Evolutionary conservation across 2,797 vertebrate species (phyloP).

Genomic region (Momotus momota): DNA sequence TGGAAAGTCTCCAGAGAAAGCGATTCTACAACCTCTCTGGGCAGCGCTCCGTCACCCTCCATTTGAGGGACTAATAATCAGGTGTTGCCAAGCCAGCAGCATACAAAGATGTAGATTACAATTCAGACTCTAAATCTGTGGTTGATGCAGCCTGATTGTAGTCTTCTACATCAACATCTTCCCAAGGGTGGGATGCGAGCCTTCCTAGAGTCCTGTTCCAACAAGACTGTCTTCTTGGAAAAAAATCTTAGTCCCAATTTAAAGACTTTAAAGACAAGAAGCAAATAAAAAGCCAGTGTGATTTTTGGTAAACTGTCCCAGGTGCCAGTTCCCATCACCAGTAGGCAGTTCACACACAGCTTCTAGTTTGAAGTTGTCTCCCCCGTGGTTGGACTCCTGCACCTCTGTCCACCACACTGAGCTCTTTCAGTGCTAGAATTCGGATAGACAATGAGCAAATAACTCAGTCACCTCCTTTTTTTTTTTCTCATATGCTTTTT

Average conservation of each 20-base stretch:
- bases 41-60: too few species aligned
- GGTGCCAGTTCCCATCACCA: background rate
- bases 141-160: background rate
- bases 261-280: background rate
- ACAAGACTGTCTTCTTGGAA: background rate
- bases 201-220: background rate
- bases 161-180: background rate
- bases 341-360: background rate
- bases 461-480: background rate
- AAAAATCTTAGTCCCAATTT: background rate
- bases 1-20: too few species aligned
- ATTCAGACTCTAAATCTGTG: background rate
- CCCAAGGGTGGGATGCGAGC: background rate
- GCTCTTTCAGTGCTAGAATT: background rate
- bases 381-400: background rate
- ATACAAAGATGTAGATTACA: background rate
- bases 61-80: background rate
- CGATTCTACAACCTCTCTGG: too few species aligned
- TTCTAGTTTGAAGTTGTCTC: background rate
- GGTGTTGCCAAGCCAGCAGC: background rate
- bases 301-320: background rate
- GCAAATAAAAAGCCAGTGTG: background rate
- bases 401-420: background rate
- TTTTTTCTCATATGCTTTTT: background rate
- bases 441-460: background rate